A percentile compares a stretch with the other conserved stretches of the same genome.
Evolutionary conservation across 2,113 vertebrate genomes (phyloP).

Genomic region (Rhabdornis inornatus): DNA sequence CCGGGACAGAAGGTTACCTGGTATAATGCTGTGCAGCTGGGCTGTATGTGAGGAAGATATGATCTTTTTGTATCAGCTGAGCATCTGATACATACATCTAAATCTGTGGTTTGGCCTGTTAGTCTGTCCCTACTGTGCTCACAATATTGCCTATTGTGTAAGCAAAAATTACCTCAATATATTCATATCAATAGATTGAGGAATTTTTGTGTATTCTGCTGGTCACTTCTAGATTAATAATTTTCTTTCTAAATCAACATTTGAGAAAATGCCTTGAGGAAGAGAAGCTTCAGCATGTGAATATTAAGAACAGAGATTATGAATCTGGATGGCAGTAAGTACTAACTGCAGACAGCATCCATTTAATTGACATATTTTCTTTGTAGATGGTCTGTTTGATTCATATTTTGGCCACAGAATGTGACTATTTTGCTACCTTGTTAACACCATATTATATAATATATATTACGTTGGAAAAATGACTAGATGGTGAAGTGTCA

Average conservation of each 20-base stretch:
- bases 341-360: neutral
- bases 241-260: neutral
- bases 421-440: neutral
- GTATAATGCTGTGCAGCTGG: neutral
- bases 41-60: accelerated
- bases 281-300: neutral
- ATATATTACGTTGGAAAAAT: slow-evolving; percentile 24
- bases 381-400: neutral
- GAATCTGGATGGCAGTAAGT: neutral
- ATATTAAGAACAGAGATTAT: neutral
- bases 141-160: neutral
- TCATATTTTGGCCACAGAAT: neutral
- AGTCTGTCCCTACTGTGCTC: neutral
- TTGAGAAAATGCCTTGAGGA: neutral
- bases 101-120: neutral
- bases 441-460: neutral
- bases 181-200: neutral
- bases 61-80: neutral
- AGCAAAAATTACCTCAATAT: neutral
- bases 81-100: neutral
- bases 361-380: slow-evolving; percentile 7
- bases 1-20: neutral
- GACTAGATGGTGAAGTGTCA: neutral
- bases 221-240: neutral
- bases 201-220: neutral